These are phyloP conservation scores for Scaptodrosophila lebanonensis DNA, from an alignment of 1,140 invertebrate genomes.

Conservation along the genomic window DNA sequence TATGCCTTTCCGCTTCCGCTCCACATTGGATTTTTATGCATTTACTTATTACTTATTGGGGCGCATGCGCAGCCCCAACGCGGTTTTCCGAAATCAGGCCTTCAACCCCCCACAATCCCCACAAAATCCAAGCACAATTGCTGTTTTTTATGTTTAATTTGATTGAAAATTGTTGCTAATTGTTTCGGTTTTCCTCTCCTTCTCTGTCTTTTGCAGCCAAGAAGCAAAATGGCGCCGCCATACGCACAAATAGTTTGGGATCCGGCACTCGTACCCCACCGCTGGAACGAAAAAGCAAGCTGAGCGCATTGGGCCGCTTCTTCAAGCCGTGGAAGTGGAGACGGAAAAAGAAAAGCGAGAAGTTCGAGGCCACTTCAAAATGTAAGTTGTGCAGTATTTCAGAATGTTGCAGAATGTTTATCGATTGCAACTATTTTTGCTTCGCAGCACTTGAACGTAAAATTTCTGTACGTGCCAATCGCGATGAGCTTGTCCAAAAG, in stretches of 20 bases:
- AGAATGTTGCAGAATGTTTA: background rate
- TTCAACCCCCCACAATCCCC: too few species aligned
- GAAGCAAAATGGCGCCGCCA: conserved; percentile 93
- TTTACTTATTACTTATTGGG: too few species aligned
- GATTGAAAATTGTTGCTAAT: conserved; percentile 27
- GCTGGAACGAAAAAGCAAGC: conserved; percentile 92
- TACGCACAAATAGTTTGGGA: conserved; percentile 90
- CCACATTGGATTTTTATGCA: conserved; percentile 8
- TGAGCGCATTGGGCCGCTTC: conserved; percentile 93
- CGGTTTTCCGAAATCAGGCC: too few species aligned
- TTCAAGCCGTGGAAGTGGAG: conserved; percentile 99
- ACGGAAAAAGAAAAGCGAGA: conserved; percentile 98
- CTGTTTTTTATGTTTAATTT: too few species aligned
- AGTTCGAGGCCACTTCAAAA: conserved; percentile 96
- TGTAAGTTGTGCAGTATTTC: conserved; percentile 84
- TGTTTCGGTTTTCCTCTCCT: background rate
- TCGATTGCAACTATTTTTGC: conserved; percentile 31
- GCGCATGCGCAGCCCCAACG: too few species aligned
- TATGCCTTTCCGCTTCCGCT: conserved; percentile 44
- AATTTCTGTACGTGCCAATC: conserved; percentile 97
- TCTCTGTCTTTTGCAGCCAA: conserved; percentile 85
- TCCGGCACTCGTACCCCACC: conserved; percentile 87
- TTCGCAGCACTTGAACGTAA: conserved; percentile 94
- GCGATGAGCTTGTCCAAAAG: conserved; percentile 97
- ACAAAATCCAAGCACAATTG: too few species aligned